Conservation (phyloP, 2,797 vertebrate genomes). For the Balearica regulorum region DNA sequence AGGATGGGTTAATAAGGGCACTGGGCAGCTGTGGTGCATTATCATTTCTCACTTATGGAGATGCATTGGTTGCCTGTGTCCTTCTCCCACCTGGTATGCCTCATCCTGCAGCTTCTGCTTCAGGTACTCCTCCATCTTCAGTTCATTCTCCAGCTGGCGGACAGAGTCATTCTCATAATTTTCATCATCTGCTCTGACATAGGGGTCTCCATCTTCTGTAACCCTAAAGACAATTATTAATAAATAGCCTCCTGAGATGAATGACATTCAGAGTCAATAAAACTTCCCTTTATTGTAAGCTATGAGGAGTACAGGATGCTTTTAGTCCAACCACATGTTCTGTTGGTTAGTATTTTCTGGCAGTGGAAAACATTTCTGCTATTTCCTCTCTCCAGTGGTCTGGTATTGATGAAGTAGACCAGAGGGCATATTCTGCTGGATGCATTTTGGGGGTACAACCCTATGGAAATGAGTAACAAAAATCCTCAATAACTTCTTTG, state of each 20-base stretch:
- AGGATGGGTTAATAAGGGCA: neutral
- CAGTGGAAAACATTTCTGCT: neutral
- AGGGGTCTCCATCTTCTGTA: constrained; percentile 78
- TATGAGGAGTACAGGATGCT: neutral
- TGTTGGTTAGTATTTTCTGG: neutral
- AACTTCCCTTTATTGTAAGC: neutral
- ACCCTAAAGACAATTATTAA: constrained; percentile 73
- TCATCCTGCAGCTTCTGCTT: constrained; percentile 90
- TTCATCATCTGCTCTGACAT: constrained; percentile 79
- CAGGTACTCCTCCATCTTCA: constrained; percentile 89
- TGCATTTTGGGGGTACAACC: neutral
- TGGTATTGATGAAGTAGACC: neutral
- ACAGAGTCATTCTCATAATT: constrained; percentile 89
- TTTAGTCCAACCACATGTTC: neutral
- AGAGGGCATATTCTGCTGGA: neutral
- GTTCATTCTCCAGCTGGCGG: constrained; percentile 87
- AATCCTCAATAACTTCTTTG: neutral
- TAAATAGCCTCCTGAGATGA: constrained; percentile 48
- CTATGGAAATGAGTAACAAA: neutral
- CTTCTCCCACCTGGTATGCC: constrained; percentile 83
- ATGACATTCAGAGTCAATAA: neutral
- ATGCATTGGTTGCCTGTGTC: neutral
- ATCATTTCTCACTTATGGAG: neutral
- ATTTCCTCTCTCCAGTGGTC: neutral
- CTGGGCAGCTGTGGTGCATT: neutral